Evolutionary conservation across 2,113 vertebrate genomes (phyloP), one percentile per base, ranked within the genome.

Genomic region (Macquaria ambigua): DNA sequence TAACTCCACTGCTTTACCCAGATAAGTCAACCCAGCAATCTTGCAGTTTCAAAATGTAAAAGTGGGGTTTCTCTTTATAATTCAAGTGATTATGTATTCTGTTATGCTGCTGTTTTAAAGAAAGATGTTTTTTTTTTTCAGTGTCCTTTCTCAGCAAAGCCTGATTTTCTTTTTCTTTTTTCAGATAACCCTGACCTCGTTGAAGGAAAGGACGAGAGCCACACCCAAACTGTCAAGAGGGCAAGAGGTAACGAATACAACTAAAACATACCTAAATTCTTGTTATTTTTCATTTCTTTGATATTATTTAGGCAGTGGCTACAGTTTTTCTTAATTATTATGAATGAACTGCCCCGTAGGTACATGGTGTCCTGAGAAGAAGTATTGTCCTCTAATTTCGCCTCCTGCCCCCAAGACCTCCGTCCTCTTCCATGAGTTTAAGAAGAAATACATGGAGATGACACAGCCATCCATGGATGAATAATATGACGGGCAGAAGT

Each of bases 401-500:
- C 7, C 43, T 46, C 12, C 71, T 1, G 3, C 21, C 14, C 69
- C 67, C 2, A 72, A 74, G 6, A 80, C 50, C 8, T 14, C 21
- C 23, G n/a, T 48, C 31, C 15, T 92, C 64, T 94, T 95, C 64
- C 78, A 85, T 0, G 80, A 88, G 37, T 95, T 90, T 84, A 90
- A 92, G 80, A 93, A 86, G 87, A 94, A 80, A 79, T 93, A 90
- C 86, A 88, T n/a, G 6, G 23, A 92, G 74, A 91, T 20, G 68
- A 83, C 11, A 0, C 71, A 48, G 15, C 14, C 25, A 23, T 28
- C 43, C 1, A 39, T 8, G 1, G 66, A 66, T 31, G 5, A 83
- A 43, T 87, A 61, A 75, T 6, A 10, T 3, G 20, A 61, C 15
- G 0, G 14, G 3, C 18, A n/a, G 16, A 11, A 8, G 50, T 34